Evolutionary conservation across 2,888 invertebrate genomes (phyloP).

Genomic region (Eulithis testata): DNA sequence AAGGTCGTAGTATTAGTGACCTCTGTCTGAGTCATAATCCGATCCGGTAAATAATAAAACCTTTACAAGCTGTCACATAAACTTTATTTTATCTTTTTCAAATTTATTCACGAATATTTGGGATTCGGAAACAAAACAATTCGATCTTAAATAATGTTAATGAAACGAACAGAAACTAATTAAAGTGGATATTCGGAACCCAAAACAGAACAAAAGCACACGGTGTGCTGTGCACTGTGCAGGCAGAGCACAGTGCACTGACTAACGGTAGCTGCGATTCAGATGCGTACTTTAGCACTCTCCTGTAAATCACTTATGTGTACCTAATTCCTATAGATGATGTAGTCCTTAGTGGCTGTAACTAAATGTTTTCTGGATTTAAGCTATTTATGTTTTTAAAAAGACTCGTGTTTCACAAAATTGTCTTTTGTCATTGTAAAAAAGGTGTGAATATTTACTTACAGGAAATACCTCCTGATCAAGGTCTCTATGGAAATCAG

Average conservation of each 20-base stretch:
- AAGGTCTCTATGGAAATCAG: too few relatives aligned
- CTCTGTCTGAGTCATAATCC: slow-evolving; percentile 11
- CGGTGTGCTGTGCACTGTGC: neutral
- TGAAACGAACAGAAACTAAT: slow-evolving; percentile 36
- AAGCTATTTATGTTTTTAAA: too few relatives aligned
- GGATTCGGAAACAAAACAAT: slow-evolving; percentile 25
- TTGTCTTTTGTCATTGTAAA: too few relatives aligned
- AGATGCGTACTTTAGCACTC: too few relatives aligned
- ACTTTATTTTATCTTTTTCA: slow-evolving; percentile 18
- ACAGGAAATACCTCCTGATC: too few relatives aligned
- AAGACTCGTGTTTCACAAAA: too few relatives aligned
- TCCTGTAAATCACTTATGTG: too few relatives aligned
- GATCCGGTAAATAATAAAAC: slow-evolving; percentile 4
- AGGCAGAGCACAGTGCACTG: neutral
- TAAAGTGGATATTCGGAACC: slow-evolving; percentile 29
- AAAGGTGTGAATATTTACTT: too few relatives aligned
- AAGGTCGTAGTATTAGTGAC: slow-evolving; percentile 12
- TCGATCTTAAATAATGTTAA: slow-evolving; percentile 26
- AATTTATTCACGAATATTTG: slow-evolving; percentile 18
- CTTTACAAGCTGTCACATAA: slow-evolving; percentile 11
- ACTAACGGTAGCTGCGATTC: neutral
- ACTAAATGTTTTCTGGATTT: too few relatives aligned
- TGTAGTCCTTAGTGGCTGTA: too few relatives aligned
- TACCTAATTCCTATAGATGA: too few relatives aligned
- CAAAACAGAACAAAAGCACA: slow-evolving; percentile 29